Conservation (phyloP, 1,140 invertebrate genomes). For the Manduca sexta region DNA sequence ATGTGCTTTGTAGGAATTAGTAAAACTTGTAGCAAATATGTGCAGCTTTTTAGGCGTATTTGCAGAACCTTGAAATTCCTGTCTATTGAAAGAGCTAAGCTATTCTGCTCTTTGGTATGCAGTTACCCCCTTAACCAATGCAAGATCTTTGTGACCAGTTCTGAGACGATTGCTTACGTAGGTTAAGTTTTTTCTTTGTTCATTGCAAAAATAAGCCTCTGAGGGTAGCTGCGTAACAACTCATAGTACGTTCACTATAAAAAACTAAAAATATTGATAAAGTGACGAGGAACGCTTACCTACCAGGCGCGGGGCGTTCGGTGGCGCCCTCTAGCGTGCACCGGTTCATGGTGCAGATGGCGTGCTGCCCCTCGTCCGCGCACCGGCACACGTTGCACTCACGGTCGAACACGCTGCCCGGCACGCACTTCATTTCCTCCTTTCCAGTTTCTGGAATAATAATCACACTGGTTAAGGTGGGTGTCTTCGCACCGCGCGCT, state of each 20-base stretch:
- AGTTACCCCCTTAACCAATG: not conserved
- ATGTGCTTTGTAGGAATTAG: too few species aligned
- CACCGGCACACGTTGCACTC: constrained; percentile 70
- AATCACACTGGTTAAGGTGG: not conserved
- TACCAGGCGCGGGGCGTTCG: constrained; percentile 21
- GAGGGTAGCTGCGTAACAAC: too few species aligned
- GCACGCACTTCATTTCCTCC: constrained; percentile 38
- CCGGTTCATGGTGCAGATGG: constrained; percentile 53
- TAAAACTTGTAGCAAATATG: too few species aligned
- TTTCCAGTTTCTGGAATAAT: constrained; percentile 29
- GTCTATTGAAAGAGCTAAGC: too few species aligned
- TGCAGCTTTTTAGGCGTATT: too few species aligned
- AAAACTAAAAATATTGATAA: not conserved
- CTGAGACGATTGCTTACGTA: too few species aligned
- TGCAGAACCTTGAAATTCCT: too few species aligned
- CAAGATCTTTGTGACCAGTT: not conserved
- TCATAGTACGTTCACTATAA: too few species aligned
- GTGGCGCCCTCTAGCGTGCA: constrained; percentile 30
- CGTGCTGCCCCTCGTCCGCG: constrained; percentile 50
- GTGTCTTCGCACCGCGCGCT: not conserved
- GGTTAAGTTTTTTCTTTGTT: too few species aligned
- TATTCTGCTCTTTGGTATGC: too few species aligned
- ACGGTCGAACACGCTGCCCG: constrained; percentile 59
- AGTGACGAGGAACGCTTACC: constrained; percentile 3
- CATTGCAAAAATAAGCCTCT: too few species aligned